Base-by-base conservation (phyloP, 1,140 invertebrate species). In the Sminthurides bifidus region DNA sequence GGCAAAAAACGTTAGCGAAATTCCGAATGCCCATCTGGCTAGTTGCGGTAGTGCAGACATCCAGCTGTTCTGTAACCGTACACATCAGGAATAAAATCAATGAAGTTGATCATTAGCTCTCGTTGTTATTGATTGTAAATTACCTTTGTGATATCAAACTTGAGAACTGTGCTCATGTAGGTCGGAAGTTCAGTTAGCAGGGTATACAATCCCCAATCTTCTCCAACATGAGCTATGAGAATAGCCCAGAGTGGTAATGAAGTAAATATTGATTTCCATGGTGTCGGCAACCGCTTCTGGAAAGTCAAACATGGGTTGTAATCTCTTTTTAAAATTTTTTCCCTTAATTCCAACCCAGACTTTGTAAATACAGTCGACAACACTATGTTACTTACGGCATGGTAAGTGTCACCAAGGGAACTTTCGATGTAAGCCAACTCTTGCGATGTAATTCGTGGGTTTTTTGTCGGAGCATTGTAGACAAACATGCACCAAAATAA, bases 111-210 rank as follows among this genome's bases (percentile, higher is more conserved):
- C 15, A 54, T 31, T 0, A 26, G 23, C 40, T 40, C 24, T 35
- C 17, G 43, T 8, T 12, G 33, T 37, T 17, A 37, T 37, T 37
- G 10, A 33, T 58, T 26, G 15, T 26, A 30, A 17, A 61, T 61
- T 66, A 93, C 89, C 71, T 82, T 78, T 75, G 91, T 84, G 63
- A 96, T 84, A 66, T 90, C 81, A 73, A 92, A 95, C 66, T 90
- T 82, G 12, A 97, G 76, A 49, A 96, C 84, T 75, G 92, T 87
- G 67, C 91, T 87, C 84, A 98, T 89, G 71, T 92, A 98, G 0
- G 88, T 93, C 0, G 94, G 94, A 58, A 98, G 73, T 66, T 92
- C 86, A 0, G 91, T 95, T 77, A 97, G 85, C 55, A 96, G 77
- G 0, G 89, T 95, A 73, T 96, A 80, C 61, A 78, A 79, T 5